phyloP scores from a whole-genome alignment of 2,888 invertebrate species.

The Drosophila pullipes region DNA sequence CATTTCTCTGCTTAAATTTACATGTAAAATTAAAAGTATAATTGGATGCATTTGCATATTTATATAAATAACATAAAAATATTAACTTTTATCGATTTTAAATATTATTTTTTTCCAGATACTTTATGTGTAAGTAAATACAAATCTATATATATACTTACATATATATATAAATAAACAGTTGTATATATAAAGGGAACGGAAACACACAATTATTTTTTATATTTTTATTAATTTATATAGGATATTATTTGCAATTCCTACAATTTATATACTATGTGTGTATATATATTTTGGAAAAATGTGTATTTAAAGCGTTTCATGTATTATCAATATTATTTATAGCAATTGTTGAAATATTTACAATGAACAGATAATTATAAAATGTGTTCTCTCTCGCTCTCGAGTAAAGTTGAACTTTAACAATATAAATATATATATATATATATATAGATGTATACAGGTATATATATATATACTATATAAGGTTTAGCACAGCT shows the following conservation, averaged over 20 bases:
- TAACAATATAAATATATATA: conserved; percentile 30
- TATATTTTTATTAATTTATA: not conserved
- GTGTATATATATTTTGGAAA: conserved; percentile 35
- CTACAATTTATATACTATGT: conserved; percentile 6
- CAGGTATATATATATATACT: not conserved
- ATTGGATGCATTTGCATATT: conserved; percentile 35
- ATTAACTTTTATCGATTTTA: conserved; percentile 23
- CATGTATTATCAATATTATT: conserved; percentile 35
- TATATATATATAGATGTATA: not conserved
- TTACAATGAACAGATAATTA: conserved; percentile 45
- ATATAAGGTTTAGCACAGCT: conserved; percentile 26
- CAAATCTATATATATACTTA: conserved; percentile 1
- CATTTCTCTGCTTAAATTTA: conserved; percentile 23
- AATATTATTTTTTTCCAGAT: not conserved
- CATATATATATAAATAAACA: not conserved
- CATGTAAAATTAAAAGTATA: conserved; percentile 46
- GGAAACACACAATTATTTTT: not conserved
- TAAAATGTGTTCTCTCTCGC: conserved; percentile 2
- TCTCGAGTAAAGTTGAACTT: conserved; percentile 25
- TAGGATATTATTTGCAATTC: not conserved
- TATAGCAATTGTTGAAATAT: conserved; percentile 54
- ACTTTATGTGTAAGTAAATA: conserved; percentile 26
- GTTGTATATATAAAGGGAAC: not conserved
- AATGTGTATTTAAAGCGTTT: conserved; percentile 53
- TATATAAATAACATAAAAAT: conserved; percentile 44